Percentiles rank a stretch among this genome's conserved stretches.
Conservation (phyloP, 2,888 invertebrate genomes). For the Petrolisthes manimaculis region DNA sequence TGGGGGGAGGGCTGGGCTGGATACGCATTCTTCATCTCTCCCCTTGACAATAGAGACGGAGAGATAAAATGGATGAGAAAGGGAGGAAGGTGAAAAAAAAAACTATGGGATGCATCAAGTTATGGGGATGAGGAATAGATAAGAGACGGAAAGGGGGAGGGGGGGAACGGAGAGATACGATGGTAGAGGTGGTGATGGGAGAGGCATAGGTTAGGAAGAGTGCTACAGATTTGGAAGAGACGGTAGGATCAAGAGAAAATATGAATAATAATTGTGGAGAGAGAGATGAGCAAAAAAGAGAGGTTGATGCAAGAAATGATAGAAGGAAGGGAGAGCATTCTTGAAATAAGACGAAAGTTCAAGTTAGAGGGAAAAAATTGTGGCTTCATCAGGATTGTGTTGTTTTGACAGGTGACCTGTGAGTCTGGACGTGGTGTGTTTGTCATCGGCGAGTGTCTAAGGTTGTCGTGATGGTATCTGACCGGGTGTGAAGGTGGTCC, state of each 20-base stretch:
- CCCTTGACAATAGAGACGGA: not conserved
- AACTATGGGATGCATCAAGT: not conserved
- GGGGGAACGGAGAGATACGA: not conserved
- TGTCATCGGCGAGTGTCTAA: too few species aligned
- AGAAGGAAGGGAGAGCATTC: too few species aligned
- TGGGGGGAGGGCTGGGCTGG: conserved; percentile 23
- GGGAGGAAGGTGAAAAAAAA: not conserved
- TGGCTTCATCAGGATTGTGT: too few species aligned
- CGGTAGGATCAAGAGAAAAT: not conserved
- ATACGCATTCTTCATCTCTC: conserved; percentile 41
- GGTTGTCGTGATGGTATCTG: too few species aligned
- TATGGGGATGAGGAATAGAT: not conserved
- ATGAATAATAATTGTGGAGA: not conserved
- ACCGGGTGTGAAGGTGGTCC: too few species aligned
- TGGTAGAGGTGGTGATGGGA: not conserved
- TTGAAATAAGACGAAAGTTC: too few species aligned
- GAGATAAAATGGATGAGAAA: not conserved
- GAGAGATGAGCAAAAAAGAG: not conserved
- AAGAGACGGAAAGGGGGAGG: not conserved
- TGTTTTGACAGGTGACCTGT: too few species aligned
- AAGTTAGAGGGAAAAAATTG: too few species aligned
- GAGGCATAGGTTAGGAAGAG: not conserved
- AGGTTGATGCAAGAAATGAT: not conserved
- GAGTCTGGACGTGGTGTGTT: too few species aligned
- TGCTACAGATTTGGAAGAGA: not conserved